These are phyloP conservation scores for Argynnis bischoffii DNA, from an alignment of 2,888 invertebrate species.

Conservation along the genomic window DNA sequence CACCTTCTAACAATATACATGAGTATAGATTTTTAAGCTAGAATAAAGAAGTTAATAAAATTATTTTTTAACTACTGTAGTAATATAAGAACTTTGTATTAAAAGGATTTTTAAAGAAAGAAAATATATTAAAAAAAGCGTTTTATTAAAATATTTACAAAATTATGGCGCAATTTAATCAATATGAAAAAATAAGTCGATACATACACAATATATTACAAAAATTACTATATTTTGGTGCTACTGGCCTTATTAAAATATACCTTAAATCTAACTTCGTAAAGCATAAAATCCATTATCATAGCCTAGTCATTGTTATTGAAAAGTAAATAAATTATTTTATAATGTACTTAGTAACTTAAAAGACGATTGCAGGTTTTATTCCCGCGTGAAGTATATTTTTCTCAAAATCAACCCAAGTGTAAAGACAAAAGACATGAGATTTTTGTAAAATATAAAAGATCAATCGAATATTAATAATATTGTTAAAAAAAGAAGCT, in stretches of 20 bases:
- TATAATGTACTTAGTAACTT: background rate
- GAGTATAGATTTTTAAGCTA: too few species aligned
- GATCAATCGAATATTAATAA: too few species aligned
- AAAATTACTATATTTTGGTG: constrained; percentile 19
- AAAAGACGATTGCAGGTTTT: background rate
- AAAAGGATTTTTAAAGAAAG: too few species aligned
- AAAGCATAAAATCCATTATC: constrained; percentile 56
- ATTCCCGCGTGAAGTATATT: background rate
- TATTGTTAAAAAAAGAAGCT: background rate
- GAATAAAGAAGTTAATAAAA: too few species aligned
- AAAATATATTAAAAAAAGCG: too few species aligned
- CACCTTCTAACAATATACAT: too few species aligned
- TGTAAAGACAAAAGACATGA: background rate
- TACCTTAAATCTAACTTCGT: constrained; percentile 37
- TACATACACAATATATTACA: background rate
- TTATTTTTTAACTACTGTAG: too few species aligned
- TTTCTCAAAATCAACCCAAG: background rate
- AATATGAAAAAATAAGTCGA: constrained; percentile 24
- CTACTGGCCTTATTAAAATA: constrained; percentile 31
- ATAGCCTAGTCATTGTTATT: constrained; percentile 54
- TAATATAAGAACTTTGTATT: too few species aligned
- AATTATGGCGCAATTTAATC: constrained; percentile 20
- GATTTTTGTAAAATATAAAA: background rate
- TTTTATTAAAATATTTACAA: constrained; percentile 35
- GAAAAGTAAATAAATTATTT: background rate